Evolutionary conservation across 1,140 invertebrate genomes (phyloP).

Genomic region (Coelopa frigida): DNA sequence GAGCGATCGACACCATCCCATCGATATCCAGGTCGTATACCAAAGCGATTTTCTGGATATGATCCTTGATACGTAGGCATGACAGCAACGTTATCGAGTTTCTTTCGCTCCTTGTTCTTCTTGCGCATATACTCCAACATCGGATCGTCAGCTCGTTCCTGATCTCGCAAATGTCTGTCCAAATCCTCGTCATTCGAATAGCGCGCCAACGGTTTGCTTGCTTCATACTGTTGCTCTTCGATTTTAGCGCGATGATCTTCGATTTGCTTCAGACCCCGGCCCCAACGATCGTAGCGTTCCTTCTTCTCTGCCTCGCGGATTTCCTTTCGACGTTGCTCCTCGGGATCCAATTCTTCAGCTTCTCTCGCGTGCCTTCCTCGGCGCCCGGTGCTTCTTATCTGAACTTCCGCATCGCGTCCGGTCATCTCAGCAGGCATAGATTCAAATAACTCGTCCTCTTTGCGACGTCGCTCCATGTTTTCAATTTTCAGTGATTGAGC

Average conservation of each 20-base stretch:
- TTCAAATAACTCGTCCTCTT: conserved; percentile 66
- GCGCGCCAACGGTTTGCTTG: conserved; percentile 83
- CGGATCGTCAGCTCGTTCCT: conserved; percentile 81
- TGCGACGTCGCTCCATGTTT: conserved; percentile 56
- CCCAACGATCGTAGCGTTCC: conserved; percentile 80
- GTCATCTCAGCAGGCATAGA: conserved; percentile 66
- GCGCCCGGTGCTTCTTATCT: conserved; percentile 49
- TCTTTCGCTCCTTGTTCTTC: conserved; percentile 57
- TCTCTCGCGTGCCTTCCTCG: conserved; percentile 55
- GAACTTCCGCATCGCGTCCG: conserved; percentile 63
- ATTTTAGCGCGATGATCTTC: conserved; percentile 61
- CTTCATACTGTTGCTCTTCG: conserved; percentile 70
- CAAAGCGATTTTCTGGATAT: conserved; percentile 83
- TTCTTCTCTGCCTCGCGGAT: conserved; percentile 61
- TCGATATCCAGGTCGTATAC: conserved; percentile 83
- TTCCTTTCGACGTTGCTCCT: conserved; percentile 56
- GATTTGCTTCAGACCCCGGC: conserved; percentile 78
- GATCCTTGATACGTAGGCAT: conserved; percentile 72
- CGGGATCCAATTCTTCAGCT: conserved; percentile 52
- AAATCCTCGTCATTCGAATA: conserved; percentile 84
- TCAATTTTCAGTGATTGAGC: conserved; percentile 67
- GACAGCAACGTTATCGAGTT: conserved; percentile 21
- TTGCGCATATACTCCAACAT: conserved; percentile 83
- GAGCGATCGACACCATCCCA: conserved; percentile 99
- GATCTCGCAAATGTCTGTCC: conserved; percentile 64